Conservation (phyloP, 2,888 invertebrate genomes). For the Trichopria drosophilae region DNA sequence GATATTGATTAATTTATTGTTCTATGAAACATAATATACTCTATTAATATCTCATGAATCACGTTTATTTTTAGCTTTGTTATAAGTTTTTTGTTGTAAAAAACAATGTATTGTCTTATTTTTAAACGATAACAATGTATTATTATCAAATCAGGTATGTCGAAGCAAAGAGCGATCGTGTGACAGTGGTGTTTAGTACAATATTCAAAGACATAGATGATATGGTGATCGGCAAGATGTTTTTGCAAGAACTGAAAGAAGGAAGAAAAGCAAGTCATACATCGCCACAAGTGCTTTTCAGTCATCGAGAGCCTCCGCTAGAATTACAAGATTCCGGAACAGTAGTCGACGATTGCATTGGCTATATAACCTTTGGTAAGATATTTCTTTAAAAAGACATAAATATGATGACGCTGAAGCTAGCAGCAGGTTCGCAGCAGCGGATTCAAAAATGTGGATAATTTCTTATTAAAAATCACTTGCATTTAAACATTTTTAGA, state of each 20-base stretch:
- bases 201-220: constrained; percentile 98
- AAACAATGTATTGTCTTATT: too few relatives aligned
- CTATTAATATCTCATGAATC: too few relatives aligned
- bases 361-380: constrained; percentile 97
- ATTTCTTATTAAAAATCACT: too few relatives aligned
- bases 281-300: constrained; percentile 86
- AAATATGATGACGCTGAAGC: too few relatives aligned
- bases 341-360: constrained; percentile 93
- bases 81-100: too few relatives aligned
- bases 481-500: too few relatives aligned
- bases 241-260: constrained; percentile 99
- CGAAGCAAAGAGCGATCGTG: constrained; percentile 96
- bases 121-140: too few relatives aligned
- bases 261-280: constrained; percentile 95
- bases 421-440: too few relatives aligned
- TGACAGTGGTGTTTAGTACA: constrained; percentile 98
- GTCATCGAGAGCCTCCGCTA: constrained; percentile 94
- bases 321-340: constrained; percentile 94
- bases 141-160: constrained; percentile 76
- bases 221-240: constrained; percentile 97
- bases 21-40: too few relatives aligned
- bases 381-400: constrained; percentile 15
- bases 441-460: too few relatives aligned
- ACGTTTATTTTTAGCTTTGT: too few relatives aligned
- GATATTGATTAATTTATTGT: too few relatives aligned